Evolutionary conservation across 1,140 invertebrate species (phyloP), one percentile per base, ranked within the genome.

Genomic region (Papilio aristodemus): DNA sequence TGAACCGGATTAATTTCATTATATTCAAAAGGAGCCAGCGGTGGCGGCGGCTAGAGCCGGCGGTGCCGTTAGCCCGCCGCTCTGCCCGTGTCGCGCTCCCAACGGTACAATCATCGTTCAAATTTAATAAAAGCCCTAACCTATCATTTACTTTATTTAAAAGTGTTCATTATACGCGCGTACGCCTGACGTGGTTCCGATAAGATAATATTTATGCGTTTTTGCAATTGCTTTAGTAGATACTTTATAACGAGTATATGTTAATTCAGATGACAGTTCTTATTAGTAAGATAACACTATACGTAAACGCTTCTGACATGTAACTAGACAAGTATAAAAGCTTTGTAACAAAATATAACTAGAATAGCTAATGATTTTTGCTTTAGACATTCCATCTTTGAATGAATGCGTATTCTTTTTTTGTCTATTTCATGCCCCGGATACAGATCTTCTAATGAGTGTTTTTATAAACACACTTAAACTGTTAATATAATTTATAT

Each of bases 81-180:
- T 6, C 41, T 17, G 1, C n/a, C 36, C 59, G 22, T 36, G 54
- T 9, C 63, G 64, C 57, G 71, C 39, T 38, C 38, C 13, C 69
- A 80, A 80, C 78, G 76, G 78, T 80, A 80, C 76, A 74, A 78
- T 73, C 70, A 71, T 79, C 64, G 67, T 73, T 77, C 71, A 69
- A 69, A 66, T 71, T 39, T 70, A 71, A 75, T 74, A 72, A 77
- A 68, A 58, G 43, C 60, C n/a, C 19, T 13, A 0, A 25, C 19
- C 60, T 64, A 64, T 64, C 3, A 64, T 64, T 64, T 64, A 41
- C 17, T 43, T 43, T 64, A 64, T 43, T 41, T 5, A 64, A 63
- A 43, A 64, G 19, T 22, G 17, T 11, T 22, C 19, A 54, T 11
- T 9, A 19, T 9, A 13, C 19, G n/a, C 0, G 22, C 19, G 46